Conservation (phyloP, 1,140 invertebrate species). For the Whitmania pigra region DNA sequence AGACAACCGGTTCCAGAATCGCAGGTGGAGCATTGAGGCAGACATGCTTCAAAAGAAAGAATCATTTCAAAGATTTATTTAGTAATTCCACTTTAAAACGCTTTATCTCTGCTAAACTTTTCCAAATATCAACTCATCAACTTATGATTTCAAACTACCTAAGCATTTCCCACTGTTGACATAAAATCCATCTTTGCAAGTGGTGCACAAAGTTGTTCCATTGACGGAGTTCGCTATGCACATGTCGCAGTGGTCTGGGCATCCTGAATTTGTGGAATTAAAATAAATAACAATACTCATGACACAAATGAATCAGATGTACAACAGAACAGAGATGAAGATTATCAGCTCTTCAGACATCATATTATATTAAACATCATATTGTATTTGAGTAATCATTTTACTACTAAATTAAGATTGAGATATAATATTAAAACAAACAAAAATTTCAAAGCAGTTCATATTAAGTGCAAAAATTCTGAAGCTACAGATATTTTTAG, state of each 20-base stretch:
- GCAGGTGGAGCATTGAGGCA: background rate
- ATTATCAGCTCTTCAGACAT: too few relatives aligned
- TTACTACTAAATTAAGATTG: too few relatives aligned
- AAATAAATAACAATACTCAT: too few relatives aligned
- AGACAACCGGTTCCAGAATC: background rate
- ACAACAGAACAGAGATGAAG: too few relatives aligned
- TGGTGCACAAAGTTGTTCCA: background rate
- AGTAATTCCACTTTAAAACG: background rate
- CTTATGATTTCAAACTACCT: slow-evolving; percentile 4
- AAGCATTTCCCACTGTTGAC: background rate
- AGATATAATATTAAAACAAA: too few relatives aligned
- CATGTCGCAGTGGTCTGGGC: background rate
- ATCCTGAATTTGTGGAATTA: background rate
- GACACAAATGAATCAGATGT: too few relatives aligned
- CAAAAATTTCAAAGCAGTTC: too few relatives aligned
- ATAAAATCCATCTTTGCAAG: slow-evolving; percentile 4
- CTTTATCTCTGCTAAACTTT: background rate
- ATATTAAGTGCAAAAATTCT: too few relatives aligned
- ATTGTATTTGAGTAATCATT: too few relatives aligned
- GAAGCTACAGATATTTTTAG: too few relatives aligned
- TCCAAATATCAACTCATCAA: background rate
- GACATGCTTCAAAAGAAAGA: background rate
- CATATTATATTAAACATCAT: too few relatives aligned
- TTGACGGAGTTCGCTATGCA: background rate
- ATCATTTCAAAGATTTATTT: background rate